Evolutionary conservation across 2,797 vertebrate genomes (phyloP).

Genomic region (Furcifer pardalis): DNA sequence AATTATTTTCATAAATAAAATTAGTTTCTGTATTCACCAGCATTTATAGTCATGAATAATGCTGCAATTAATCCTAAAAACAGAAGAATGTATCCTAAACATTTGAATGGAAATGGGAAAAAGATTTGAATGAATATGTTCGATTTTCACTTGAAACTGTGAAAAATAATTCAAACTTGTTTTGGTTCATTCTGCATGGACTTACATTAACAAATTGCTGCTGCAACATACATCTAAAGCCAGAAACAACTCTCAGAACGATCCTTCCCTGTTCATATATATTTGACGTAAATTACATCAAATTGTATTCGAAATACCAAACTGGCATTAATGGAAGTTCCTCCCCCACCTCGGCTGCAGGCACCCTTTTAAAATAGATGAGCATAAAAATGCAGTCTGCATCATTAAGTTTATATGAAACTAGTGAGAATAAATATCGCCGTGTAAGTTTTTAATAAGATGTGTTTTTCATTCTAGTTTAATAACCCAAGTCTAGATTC

Average conservation of each 20-base stretch:
- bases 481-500: conserved; percentile 88
- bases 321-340: conserved; percentile 86
- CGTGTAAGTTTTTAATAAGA: conserved; percentile 88
- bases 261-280: conserved; percentile 82
- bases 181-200: conserved; percentile 42
- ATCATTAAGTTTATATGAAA: conserved; percentile 90
- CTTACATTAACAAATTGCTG: conserved; percentile 73
- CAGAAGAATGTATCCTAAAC: background rate
- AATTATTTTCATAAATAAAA: conserved; percentile 23
- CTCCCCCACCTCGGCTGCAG: conserved; percentile 75
- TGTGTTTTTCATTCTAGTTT: conserved; percentile 88
- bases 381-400: conserved; percentile 86
- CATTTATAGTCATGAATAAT: conserved; percentile 57
- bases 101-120: conserved; percentile 10
- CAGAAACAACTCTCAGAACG: conserved; percentile 75
- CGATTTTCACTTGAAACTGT: conserved; percentile 53
- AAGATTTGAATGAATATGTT: conserved; percentile 27
- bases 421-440: conserved; percentile 88
- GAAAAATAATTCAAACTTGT: conserved; percentile 55
- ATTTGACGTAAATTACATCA: conserved; percentile 87
- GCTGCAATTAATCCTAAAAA: conserved; percentile 29
- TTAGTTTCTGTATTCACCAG: conserved; percentile 39
- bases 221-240: conserved; percentile 75
- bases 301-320: conserved; percentile 88
- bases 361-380: conserved; percentile 88